Evolutionary conservation across 2,888 invertebrate genomes (phyloP), one percentile per base, ranked within the genome.

Genomic region (Macrophya annulata): DNA sequence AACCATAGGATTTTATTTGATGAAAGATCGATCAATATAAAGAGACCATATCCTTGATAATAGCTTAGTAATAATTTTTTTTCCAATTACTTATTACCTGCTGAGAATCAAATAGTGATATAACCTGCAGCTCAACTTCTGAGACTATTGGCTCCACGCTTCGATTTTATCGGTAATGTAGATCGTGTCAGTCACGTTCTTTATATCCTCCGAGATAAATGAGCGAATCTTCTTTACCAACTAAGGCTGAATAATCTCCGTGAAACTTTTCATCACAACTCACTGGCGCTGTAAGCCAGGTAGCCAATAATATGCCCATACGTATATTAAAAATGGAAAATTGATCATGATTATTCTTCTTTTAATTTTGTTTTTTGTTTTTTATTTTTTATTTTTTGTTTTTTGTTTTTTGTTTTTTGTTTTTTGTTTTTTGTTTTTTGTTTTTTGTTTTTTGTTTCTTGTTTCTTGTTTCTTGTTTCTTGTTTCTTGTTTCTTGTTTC

Each of bases 141-240:
- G 55, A 31, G 43, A 40, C 4, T 62, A 59, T 81, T 62, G n/a
- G 37, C 10, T 43, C 10, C 31, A 6, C 10, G 6, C 17, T 62
- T 62, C 25, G 25, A 62, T 62, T 17, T 59, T 12, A 62, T 81
- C 81, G 81, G 81, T 51, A 81, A 81, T 21, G 81, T 62, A 81
- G 81, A 43, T 21, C 31, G 40, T 40, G 15, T 9, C 10, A 37
- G 40, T 81, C 12, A 81, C 37, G 37, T 81, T 43, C 59, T 62
- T 81, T 37, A 31, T 81, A 81, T 81, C 81, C 21, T 81, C 21
- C 25, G 43, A 21, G 81, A 62, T 62, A 81, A 81, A 43, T n/a
- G 37, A 81, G 15, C 43, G 12, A 9, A 12, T 81, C 62, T 81
- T 81, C 62, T 43, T 76, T 81, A 81, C 81, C 81, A 62, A 43